Base-by-base conservation (phyloP, 2,888 invertebrate species). In the Ophion slaviceki region DNA sequence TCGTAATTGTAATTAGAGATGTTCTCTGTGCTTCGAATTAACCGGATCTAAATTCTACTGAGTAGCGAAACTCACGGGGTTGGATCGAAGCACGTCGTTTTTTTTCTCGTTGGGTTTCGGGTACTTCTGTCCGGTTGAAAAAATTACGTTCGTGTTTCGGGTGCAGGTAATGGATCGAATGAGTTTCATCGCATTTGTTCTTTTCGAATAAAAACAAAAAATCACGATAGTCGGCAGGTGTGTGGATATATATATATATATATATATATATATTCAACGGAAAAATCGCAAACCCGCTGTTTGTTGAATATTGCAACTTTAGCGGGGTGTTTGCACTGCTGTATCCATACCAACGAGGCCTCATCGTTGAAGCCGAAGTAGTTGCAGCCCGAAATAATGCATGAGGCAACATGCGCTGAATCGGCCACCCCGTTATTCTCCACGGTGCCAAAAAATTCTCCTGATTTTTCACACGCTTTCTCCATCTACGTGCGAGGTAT, bases 291-390 rank as follows among this genome's bases (percentile, higher is more conserved):
- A 59, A 20, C 53, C 62, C 17, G n/a, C 47, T 20, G 71, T 64
- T 66, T 72, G 71, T 66, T 20, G 80, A 72, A 80, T 80, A 71
- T 64, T 67, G 66, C 76, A 76, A 67, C 57, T 80, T 64, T 53
- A 14, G 14, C 14, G n/a, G 24, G 53, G 62, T 71, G 79, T 72
- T 80, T 80, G 71, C 64, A 36, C 79, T 70, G 59, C 36, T 62
- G 70, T 62, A 70, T 79, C 71, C 28, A 71, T 78, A 70, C 68
- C 36, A 57, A 53, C 61, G 53, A 53, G 53, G 53, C 14, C 53
- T 53, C 53, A 14, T 53, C 53, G 53, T 53, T 53, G 53, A 53
- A 28, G 67, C 67, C 77, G 17, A 68, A 47, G 70, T 70, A 61
- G 78, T 28, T 61, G 61, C 68, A 78, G 78, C 70, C 36, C 40